Base-by-base conservation (phyloP, 2,888 invertebrate genomes). In the Acrobasis suavella region DNA sequence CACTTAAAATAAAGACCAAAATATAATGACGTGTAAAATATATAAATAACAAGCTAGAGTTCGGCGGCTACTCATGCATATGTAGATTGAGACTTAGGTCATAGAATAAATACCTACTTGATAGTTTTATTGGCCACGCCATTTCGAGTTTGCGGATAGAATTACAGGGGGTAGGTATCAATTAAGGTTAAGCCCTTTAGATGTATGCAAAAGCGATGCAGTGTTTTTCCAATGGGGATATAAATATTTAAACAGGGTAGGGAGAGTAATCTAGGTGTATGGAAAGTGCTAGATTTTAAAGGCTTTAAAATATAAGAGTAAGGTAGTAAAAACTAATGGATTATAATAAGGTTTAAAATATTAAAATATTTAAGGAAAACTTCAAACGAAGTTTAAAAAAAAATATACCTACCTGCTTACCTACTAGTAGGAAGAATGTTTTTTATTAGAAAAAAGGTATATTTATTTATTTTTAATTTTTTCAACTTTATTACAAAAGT, bases 71-170 rank as follows among this genome's bases (percentile, higher is more conserved):
- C 84, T 90, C 91, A 91, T 91, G 90, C 88, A 91, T 91, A 91
- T 91, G 91, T 89, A 91, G 88, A 87, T 85, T 80, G 81, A 80
- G 83, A 83, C 81, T 87, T 86, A 89, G 89, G 85, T 86, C 86
- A 83, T 85, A 80, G 82, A 84, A 86, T 85, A 81, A 81, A 79
- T 80, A 78, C 77, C 70, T 71, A 73, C 69, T 69, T 71, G 74
- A 73, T 75, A 72, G 74, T 76, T 76, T 76, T 74, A 75, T 77
- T 75, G 69, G 68, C 62, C 61, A 62, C 64, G 65, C 65, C 61
- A 62, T 55, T 66, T 65, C 60, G 67, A 62, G 56, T 64, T 62
- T 50, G 38, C 16, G 59, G 67, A 64, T 62, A 61, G 60, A 64
- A 64, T 64, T 62, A 63, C 60, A 60, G 65, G 52, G 58, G 54